Base-by-base conservation (phyloP, 2,113 vertebrate species). In the Tyto alba region DNA sequence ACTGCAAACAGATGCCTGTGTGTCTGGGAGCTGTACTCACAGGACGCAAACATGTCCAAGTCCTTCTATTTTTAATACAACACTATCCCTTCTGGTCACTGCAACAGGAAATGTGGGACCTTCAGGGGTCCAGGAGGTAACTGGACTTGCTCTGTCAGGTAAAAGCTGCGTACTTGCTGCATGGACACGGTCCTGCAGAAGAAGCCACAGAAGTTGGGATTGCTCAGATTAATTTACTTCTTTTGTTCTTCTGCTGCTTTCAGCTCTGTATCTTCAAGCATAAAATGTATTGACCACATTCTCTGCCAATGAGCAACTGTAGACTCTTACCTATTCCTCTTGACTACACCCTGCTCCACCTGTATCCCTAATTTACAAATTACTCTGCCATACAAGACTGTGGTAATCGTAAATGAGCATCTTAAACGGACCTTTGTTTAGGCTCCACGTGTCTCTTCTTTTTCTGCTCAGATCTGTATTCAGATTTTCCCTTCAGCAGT, bases 241-340 rank as follows among this genome's bases (percentile, higher is more conserved):
- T 38, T 21, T 38, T 82, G 14, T 25, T 34, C 43, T 57, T 41
- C 26, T 32, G 57, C 41, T 71, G 53, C 32, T 38, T 26, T 45
- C 43, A 89, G 32, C 41, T 38, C 38, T 20, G 10, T 29, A 34
- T 23, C 22, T 67, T 67, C 43, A 41, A n/a, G 27, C 10, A 10
- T 3, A 21, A 74, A 36, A 32, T 13, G 17, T 50, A 57, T 16
- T 47, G 32, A 15, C 43, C 36, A 27, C 36, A 9, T 40, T 56
- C 32, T 43, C 38, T 36, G 26, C 32, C 52, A 41, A 36, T 10
- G 32, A 26, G 22, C 1, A 0, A 50, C 4, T 1, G 0, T 16
- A 43, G 34, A 30, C 41, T 40, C 67, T 9, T 25, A 29, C 26
- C 25, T 38, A 13, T 38, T 52, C 27, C 60, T 82, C 59, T 43